These are phyloP conservation scores for Ylistrum balloti DNA, from an alignment of 1,140 invertebrate species.

Conservation along the genomic window DNA sequence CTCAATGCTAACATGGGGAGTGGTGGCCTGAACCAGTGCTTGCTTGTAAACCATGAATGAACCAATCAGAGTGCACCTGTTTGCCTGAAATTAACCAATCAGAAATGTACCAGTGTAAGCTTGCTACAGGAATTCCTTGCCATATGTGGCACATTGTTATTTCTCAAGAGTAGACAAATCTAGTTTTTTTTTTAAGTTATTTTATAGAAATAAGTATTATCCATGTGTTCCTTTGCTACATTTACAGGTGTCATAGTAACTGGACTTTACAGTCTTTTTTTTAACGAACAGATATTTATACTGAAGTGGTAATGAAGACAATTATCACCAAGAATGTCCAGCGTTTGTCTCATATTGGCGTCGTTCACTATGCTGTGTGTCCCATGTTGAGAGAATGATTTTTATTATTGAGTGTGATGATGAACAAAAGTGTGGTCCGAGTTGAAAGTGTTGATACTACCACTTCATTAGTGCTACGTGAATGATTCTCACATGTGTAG, in stretches of 20 bases:
- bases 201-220: conserved; percentile 16
- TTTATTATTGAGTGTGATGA: neutral
- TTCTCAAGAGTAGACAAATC: conserved; percentile 1
- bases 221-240: conserved; percentile 32
- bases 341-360: neutral
- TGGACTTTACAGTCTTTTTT: neutral
- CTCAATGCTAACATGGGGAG: too few relatives aligned
- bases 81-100: neutral
- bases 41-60: neutral
- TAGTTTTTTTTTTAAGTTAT: neutral
- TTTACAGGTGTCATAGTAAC: neutral
- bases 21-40: too few relatives aligned
- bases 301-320: neutral
- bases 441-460: neutral
- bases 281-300: conserved; percentile 22
- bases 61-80: neutral
- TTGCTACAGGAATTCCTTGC: too few relatives aligned
- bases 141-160: neutral
- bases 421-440: neutral
- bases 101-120: neutral
- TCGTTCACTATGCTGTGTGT: neutral
- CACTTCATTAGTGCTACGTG: neutral
- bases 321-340: neutral
- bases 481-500: too few relatives aligned
- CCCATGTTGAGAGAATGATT: neutral